Conservation (phyloP, 2,797 vertebrate genomes). For the Melanotaenia boesemani region DNA sequence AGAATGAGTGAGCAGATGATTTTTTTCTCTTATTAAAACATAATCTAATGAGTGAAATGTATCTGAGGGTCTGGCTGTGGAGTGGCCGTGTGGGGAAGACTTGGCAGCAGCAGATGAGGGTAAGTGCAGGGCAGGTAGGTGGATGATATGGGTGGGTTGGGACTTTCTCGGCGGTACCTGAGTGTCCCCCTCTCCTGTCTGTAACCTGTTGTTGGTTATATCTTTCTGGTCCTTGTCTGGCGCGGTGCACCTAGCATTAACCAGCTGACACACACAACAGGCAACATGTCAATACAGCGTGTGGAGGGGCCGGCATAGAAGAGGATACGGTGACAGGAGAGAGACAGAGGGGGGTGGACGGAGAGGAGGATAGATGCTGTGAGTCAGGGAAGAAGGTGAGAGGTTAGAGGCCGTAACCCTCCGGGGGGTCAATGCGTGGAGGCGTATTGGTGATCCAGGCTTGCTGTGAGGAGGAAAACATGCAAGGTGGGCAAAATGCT, state of each 20-base stretch:
- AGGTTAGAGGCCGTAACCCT: slow-evolving; percentile 66
- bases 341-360: slow-evolving; percentile 35
- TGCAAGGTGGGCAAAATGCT: slow-evolving; percentile 66
- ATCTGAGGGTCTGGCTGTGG: slow-evolving; percentile 71
- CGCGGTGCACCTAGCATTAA: slow-evolving; percentile 96
- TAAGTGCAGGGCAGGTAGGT: slow-evolving; percentile 51
- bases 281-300: slow-evolving; percentile 73
- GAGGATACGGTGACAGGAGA: slow-evolving; percentile 31
- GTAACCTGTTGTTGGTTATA: slow-evolving; percentile 99
- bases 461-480: slow-evolving; percentile 60
- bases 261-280: slow-evolving; percentile 89
- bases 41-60: slow-evolving; percentile 26
- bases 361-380: slow-evolving; percentile 45
- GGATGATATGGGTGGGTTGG: slow-evolving; percentile 21
- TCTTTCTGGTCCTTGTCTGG: slow-evolving; percentile 99
- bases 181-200: slow-evolving; percentile 98
- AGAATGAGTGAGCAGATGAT: not conserved
- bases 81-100: slow-evolving; percentile 68
- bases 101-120: slow-evolving; percentile 53
- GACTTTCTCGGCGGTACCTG: slow-evolving; percentile 89
- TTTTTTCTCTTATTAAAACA: not conserved
- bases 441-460: slow-evolving; percentile 65
- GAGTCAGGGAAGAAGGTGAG: slow-evolving; percentile 52
- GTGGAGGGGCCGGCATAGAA: slow-evolving; percentile 35
- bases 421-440: slow-evolving; percentile 31